phyloP scores from a whole-genome alignment of 2,888 invertebrate genomes.

The Serripes groenlandicus region DNA sequence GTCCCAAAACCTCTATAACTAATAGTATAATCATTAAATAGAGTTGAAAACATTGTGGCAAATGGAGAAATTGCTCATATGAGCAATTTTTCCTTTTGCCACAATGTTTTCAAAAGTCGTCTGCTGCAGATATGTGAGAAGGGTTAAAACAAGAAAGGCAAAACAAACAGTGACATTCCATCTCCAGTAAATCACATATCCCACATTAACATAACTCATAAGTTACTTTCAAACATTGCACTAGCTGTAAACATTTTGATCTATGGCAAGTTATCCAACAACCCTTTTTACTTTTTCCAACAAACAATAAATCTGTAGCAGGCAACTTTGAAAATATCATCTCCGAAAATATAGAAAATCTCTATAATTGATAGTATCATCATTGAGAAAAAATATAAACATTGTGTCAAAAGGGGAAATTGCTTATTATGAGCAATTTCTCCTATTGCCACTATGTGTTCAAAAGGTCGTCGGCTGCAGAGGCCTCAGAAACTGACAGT shows the following conservation, averaged over 20 bases:
- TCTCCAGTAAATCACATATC: too few relatives aligned
- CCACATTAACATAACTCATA: too few relatives aligned
- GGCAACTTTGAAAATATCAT: not conserved
- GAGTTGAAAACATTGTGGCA: not conserved
- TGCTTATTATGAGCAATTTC: slow-evolving; percentile 3
- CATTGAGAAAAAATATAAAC: not conserved
- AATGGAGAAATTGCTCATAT: not conserved
- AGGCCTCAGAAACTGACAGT: not conserved
- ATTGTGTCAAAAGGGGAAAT: not conserved
- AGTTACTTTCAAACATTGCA: too few relatives aligned
- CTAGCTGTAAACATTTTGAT: too few relatives aligned
- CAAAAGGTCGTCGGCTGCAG: not conserved
- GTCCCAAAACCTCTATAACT: too few relatives aligned
- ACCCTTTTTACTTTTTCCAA: too few relatives aligned
- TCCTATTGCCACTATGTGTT: slow-evolving; percentile 4
- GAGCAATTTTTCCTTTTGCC: not conserved
- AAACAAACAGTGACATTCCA: too few relatives aligned
- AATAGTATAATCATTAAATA: not conserved
- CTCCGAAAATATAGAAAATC: not conserved
- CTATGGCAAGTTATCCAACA: too few relatives aligned
- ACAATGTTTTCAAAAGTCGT: not conserved
- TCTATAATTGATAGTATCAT: too few relatives aligned
- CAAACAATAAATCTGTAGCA: too few relatives aligned
- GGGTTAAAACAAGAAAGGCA: not conserved
- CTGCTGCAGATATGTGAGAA: not conserved